Base-by-base conservation (phyloP, 1,140 invertebrate genomes). In the Psix sp. region DNA sequence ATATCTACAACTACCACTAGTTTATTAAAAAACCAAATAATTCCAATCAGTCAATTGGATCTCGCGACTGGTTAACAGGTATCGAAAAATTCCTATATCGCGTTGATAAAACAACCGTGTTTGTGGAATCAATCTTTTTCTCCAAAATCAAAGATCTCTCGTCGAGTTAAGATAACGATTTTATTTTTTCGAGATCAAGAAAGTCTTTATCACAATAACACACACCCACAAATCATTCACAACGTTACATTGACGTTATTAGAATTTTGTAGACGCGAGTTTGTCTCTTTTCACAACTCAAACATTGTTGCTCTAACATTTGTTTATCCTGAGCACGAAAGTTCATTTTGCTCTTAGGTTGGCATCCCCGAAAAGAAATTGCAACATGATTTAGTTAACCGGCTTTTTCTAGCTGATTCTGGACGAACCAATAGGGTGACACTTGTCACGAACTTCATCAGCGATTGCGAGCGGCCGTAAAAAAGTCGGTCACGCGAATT, bases 131-230 rank as follows among this genome's bases (percentile, higher is more conserved):
- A 2, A 35, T 13, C 15, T 11, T 45, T 60, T 70, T 46, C 26
- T 38, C 31, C 36, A 54, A 63, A 72, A 51, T 21, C 24, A 9
- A 40, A 49, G 45, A 59, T 65, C 45, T 39, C 1, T 13, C 9
- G n/a, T 18, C 13, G 11, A 56, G 57, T 57, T 63, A 71, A 71
- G 57, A 71, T 71, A 71, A 56, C 16, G 13, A n/a, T 48, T n/a
- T n/a, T n/a, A n/a, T n/a, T n/a, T n/a, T n/a, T n/a, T n/a, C n/a
- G n/a, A n/a, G n/a, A n/a, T n/a, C n/a, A n/a, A n/a, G n/a, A n/a
- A n/a, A n/a, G n/a, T n/a, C n/a, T n/a, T n/a, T n/a, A n/a, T n/a
- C n/a, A n/a, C n/a, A n/a, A n/a, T n/a, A n/a, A n/a, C n/a, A n/a
- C n/a, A n/a, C n/a, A n/a, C n/a, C n/a, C n/a, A n/a, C n/a, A n/a